phyloP scores from a whole-genome alignment of 1,140 invertebrate genomes.

The Diachasma alloeum region DNA sequence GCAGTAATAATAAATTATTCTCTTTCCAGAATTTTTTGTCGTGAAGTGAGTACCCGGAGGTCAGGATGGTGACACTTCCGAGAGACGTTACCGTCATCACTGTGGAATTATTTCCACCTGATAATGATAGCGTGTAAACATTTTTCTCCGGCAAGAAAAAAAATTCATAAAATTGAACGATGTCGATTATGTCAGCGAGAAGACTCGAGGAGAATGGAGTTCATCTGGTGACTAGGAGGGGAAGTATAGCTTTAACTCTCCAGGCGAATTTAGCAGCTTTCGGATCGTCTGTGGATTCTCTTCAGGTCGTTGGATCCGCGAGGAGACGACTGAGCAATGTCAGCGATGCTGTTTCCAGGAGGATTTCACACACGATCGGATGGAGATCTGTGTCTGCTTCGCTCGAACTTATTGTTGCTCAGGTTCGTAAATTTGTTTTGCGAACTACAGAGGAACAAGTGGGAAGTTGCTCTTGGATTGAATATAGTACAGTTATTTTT shows the following conservation, averaged over 20 bases:
- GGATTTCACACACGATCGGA: constrained; percentile 76
- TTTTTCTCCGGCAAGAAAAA: background rate
- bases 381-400: constrained; percentile 69
- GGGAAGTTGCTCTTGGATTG: too few relatives aligned
- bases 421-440: constrained; percentile 40
- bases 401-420: constrained; percentile 68
- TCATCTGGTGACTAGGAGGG: constrained; percentile 27
- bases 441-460: too few relatives aligned
- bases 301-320: constrained; percentile 55
- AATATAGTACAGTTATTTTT: too few relatives aligned
- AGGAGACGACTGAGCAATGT: constrained; percentile 75
- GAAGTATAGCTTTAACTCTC: constrained; percentile 47
- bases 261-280: constrained; percentile 49
- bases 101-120: background rate
- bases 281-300: constrained; percentile 21
- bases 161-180: background rate
- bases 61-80: background rate
- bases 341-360: constrained; percentile 74
- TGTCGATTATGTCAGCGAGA: background rate
- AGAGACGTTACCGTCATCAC: background rate
- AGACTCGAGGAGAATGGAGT: background rate
- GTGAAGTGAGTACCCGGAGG: background rate
- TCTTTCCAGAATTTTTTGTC: background rate
- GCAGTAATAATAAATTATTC: background rate
- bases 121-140: background rate